These are phyloP conservation scores for Spea hammondii DNA, from an alignment of 2,797 vertebrate species.

Conservation along the genomic window DNA sequence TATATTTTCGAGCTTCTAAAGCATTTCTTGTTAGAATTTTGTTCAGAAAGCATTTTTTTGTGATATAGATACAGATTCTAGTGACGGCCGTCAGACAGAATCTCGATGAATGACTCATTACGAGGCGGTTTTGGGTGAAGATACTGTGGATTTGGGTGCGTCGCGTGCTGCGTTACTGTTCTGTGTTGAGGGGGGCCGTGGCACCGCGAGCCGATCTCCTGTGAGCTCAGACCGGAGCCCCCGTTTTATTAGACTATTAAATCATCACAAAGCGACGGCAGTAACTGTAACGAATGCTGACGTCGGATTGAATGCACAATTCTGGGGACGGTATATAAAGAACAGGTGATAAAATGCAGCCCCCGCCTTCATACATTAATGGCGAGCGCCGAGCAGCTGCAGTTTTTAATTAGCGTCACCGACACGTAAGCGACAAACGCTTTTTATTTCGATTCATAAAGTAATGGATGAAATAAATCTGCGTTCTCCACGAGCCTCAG, in stretches of 20 bases:
- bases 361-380: conserved; percentile 52
- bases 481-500: neutral
- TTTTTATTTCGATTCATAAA: conserved; percentile 49
- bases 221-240: no score
- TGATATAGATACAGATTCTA: no score
- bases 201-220: no score
- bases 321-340: conserved; percentile 56
- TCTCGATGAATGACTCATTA: no score
- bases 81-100: no score
- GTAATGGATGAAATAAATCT: conserved; percentile 25
- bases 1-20: conserved; percentile 41
- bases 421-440: conserved; percentile 55
- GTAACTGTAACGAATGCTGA: conserved; percentile 52
- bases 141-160: no score
- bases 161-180: no score
- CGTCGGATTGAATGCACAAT: conserved; percentile 52
- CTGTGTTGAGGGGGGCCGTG: no score
- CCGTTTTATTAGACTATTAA: conserved; percentile 61
- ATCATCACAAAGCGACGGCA: conserved; percentile 47
- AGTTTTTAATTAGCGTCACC: conserved; percentile 63
- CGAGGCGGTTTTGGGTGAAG: no score
- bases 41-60: no score
- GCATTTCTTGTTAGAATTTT: no score
- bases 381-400: conserved; percentile 57
- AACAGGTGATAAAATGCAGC: conserved; percentile 62